Evolutionary conservation across 2,888 invertebrate genomes (phyloP), one percentile per base, ranked within the genome.

Genomic region (Dicranocentrus wangi): DNA sequence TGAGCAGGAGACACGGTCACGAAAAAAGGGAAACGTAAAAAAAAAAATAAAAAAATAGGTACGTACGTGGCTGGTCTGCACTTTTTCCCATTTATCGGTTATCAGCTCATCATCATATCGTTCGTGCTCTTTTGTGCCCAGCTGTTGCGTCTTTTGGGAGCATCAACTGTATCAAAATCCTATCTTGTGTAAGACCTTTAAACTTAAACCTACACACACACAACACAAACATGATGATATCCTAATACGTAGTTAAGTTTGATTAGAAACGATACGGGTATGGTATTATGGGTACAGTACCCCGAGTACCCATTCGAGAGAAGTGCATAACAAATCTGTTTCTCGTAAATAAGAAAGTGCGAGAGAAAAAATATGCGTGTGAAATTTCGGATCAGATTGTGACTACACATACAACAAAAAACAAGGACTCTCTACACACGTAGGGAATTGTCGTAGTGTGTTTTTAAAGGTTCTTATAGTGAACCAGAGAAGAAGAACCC

Each of bases 291-390:
- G n/a, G n/a, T n/a, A n/a, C n/a, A n/a, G n/a, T n/a, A n/a, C n/a
- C n/a, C n/a, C n/a, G n/a, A n/a, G n/a, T n/a, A n/a, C n/a, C 13
- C 39, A 5, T 39, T 39, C 13, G 39, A 39, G 39, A 39, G 39
- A 8, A 8, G 39, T 13, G 13, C n/a, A n/a, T 47, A 10, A 47
- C 13, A 47, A 47, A 51, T 51, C 51, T 10, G 61, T 32, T 61
- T 61, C 21, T 39, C 19, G 32, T 61, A 65, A 42, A 65, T 39
- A n/a, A 42, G 39, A 65, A 65, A 65, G 43, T 39, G 68, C 68
- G 47, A 68, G 68, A 28, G 43, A 65, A 63, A 68, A 68, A 51
- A 68, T 68, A 42, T 68, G 53, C 68, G 68, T 68, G 68, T 68
- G 68, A 68, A 68, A 68, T 68, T 68, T 7, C 19, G 68, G 68